Conservation (phyloP, 2,797 vertebrate genomes). For the Novumbra hubbsi region DNA sequence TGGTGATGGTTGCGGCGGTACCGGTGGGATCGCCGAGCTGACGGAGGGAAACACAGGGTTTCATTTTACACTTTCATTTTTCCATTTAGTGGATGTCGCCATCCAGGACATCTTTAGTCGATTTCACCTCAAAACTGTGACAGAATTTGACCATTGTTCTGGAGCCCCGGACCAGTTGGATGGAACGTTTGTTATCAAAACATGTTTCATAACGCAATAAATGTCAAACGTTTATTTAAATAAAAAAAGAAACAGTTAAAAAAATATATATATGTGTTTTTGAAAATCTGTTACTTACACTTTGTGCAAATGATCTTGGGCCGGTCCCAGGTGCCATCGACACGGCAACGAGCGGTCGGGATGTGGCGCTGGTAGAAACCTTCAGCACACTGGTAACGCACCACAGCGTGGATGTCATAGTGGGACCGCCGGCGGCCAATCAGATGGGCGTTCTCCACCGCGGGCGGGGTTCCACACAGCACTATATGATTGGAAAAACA, state of each 20-base stretch:
- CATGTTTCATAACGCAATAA: background rate
- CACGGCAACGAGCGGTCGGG: conserved; percentile 85
- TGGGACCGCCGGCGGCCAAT: conserved; percentile 84
- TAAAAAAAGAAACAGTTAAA: too few species aligned
- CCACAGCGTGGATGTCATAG: conserved; percentile 88
- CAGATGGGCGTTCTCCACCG: conserved; percentile 82
- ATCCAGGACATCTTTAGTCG: too few species aligned
- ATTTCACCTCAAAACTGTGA: background rate
- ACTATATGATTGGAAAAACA: conserved; percentile 66
- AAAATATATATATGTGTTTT: background rate
- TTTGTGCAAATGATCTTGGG: conserved; percentile 91
- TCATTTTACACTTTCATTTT: background rate
- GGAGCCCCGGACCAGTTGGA: background rate
- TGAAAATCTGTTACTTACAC: conserved; percentile 75
- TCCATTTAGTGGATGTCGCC: too few species aligned
- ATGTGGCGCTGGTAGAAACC: conserved; percentile 90
- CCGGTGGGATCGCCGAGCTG: conserved; percentile 87
- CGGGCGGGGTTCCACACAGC: conserved; percentile 88
- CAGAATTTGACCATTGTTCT: background rate
- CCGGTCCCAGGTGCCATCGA: conserved; percentile 88
- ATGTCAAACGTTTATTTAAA: too few species aligned
- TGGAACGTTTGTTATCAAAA: background rate
- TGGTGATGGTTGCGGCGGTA: conserved; percentile 83
- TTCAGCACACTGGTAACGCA: conserved; percentile 89
- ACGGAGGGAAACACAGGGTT: background rate